Conservation (phyloP, 2,888 invertebrate genomes). For the Drosophila aldrichi region DNA sequence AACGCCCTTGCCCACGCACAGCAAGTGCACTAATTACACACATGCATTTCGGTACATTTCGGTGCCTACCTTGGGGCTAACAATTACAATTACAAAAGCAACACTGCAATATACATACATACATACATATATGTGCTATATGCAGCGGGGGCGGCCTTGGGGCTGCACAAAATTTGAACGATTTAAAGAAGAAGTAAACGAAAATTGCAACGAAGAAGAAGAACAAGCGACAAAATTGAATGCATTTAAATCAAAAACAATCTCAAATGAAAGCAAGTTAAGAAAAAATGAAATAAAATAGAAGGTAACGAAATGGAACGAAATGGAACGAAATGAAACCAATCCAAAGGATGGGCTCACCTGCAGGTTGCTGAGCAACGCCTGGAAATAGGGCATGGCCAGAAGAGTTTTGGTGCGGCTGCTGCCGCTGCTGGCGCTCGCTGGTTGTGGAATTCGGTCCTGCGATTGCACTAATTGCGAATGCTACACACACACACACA, state of each 20-base stretch:
- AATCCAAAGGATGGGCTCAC: constrained; percentile 86
- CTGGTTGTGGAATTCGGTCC: constrained; percentile 84
- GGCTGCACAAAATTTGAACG: constrained; percentile 4
- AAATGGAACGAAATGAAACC: constrained; percentile 25
- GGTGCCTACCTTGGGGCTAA: constrained; percentile 31
- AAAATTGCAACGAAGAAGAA: constrained; percentile 16
- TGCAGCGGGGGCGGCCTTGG: constrained; percentile 3
- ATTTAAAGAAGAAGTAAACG: constrained; percentile 16
- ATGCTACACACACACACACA: constrained; percentile 65
- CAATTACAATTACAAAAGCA: constrained; percentile 51
- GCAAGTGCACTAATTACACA: constrained; percentile 63
- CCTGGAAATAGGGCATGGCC: constrained; percentile 89
- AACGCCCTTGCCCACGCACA: background rate
- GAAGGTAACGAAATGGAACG: constrained; percentile 17
- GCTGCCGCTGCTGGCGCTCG: constrained; percentile 85
- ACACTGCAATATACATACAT: constrained; percentile 22
- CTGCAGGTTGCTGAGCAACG: constrained; percentile 90
- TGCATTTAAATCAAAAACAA: constrained; percentile 58
- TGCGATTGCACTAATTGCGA: constrained; percentile 84
- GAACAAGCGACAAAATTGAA: constrained; percentile 35
- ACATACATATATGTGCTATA: constrained; percentile 6
- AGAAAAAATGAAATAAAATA: constrained; percentile 20
- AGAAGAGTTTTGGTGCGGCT: constrained; percentile 84
- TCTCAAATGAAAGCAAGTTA: constrained; percentile 36
- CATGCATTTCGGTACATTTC: constrained; percentile 38